Base-by-base conservation (phyloP, 2,888 invertebrate genomes). In the Netelia fuscicornis region DNA sequence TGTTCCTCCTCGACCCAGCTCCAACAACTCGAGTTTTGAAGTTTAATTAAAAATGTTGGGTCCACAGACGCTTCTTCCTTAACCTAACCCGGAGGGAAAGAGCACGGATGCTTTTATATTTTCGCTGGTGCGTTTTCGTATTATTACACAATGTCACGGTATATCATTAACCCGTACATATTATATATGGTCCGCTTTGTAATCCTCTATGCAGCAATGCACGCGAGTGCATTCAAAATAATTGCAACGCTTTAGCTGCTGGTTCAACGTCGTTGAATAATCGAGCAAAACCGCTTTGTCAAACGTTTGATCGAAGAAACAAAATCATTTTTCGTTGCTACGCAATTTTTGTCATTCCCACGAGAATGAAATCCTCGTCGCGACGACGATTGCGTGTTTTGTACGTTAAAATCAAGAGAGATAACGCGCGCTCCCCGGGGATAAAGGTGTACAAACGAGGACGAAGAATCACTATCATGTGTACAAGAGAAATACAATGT, bases 21-120 rank as follows among this genome's bases (percentile, higher is more conserved):
- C 85, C 85, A 56, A 83, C 85, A 70, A 85, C 86, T 89, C 90
- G 89, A 90, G 90, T 91, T 91, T 90, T 88, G 88, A 92, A 92
- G 90, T 91, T 92, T 91, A 92, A 92, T 92, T 91, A 92, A 92
- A 92, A 91, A 92, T 90, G 90, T 89, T 89, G 87, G 89, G 86
- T 87, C 87, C 62, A 54, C 81, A 37, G 72, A 76, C 54, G 68
- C 81, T 68, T 23, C 68, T 74, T 44, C 74, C 60, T 77, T 67
- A 44, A 77, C 56, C 65, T 54, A 58, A 67, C 48, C 56, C 13
- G 30, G 42, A 10, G 13, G 3, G 37, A 76, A 81, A 77, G 60
- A 60, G 42, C 77, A 68, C 68, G 71, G 44, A 68, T 56, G 77
- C 60, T 81, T 74, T 81, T 44, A 48, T 68, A 74, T 72, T 64